phyloP scores from a whole-genome alignment of 2,888 invertebrate genomes.

The Sminthurides aquaticus region DNA sequence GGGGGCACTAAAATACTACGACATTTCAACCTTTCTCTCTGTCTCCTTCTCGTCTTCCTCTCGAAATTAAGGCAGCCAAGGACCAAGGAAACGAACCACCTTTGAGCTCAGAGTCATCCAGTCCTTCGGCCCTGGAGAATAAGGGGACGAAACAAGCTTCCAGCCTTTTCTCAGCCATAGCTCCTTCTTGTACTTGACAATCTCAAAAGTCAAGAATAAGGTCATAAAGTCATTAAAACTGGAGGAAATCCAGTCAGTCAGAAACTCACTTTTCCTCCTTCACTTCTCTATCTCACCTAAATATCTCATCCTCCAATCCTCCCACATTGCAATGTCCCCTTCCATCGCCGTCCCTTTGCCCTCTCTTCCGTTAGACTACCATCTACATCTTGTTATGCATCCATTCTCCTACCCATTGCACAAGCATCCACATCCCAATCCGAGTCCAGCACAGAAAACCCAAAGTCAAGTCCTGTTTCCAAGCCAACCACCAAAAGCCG shows the following conservation, averaged over 20 bases:
- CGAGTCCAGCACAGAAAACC: not conserved
- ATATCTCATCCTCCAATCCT: conserved; percentile 1
- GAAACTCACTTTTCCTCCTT: not conserved
- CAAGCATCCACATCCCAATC: not conserved
- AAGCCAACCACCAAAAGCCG: not conserved
- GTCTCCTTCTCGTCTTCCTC: conserved; percentile 1
- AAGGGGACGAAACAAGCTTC: not conserved
- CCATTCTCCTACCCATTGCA: not conserved
- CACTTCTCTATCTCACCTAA: not conserved
- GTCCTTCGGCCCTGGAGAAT: not conserved
- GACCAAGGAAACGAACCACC: not conserved
- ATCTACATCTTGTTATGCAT: no score
- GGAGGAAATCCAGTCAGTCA: conserved; percentile 11
- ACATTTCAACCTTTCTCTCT: no score
- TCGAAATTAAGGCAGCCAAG: not conserved
- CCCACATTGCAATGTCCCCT: not conserved
- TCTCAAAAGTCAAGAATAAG: not conserved
- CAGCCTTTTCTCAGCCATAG: not conserved
- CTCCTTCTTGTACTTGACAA: not conserved
- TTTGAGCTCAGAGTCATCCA: not conserved
- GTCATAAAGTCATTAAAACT: conserved; percentile 27
- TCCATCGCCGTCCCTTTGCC: not conserved
- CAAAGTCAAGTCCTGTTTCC: not conserved
- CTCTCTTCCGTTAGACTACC: not conserved
- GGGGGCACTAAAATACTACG: conserved; percentile 6